Evolutionary conservation across 1,140 invertebrate genomes (phyloP).

Genomic region (Lepidurus packardi): DNA sequence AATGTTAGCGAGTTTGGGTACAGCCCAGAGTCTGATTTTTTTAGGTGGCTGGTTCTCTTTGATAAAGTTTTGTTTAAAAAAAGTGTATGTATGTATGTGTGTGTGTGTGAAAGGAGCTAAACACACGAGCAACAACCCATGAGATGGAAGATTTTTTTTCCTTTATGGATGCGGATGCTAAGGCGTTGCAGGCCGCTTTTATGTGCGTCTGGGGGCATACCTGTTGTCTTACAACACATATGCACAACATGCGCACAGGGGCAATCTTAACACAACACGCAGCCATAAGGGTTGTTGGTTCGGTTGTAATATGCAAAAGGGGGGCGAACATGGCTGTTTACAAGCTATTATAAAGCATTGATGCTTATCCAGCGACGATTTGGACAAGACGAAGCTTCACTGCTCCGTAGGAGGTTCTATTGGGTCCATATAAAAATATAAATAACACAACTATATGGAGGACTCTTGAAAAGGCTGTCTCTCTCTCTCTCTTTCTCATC

Average conservation of each 20-base stretch:
- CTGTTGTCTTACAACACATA: not conserved
- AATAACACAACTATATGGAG: not conserved
- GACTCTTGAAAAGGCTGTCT: not conserved
- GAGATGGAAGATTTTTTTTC: not conserved
- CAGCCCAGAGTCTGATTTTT: too few species aligned
- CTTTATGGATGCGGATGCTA: not conserved
- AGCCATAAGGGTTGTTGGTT: not conserved
- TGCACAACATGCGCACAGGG: not conserved
- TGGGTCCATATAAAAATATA: constrained; percentile 19
- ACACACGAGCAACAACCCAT: not conserved
- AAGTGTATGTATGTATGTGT: not conserved
- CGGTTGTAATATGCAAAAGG: constrained; percentile 14
- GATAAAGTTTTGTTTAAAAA: too few species aligned
- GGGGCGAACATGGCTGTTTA: constrained; percentile 12
- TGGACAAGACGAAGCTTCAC: not conserved
- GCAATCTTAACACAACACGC: not conserved
- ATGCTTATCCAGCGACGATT: constrained; percentile 5
- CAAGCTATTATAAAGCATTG: constrained; percentile 3
- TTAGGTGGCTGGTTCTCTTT: too few species aligned
- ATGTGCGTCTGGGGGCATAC: constrained; percentile 12
- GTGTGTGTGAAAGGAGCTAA: not conserved
- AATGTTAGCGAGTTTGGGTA: too few species aligned
- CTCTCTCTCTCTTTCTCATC: too few species aligned
- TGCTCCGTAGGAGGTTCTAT: not conserved
- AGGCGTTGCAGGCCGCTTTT: constrained; percentile 16